These are phyloP conservation scores for Sinodicranocentrus sp. DNA, from an alignment of 2,888 invertebrate genomes.

Conservation along the genomic window DNA sequence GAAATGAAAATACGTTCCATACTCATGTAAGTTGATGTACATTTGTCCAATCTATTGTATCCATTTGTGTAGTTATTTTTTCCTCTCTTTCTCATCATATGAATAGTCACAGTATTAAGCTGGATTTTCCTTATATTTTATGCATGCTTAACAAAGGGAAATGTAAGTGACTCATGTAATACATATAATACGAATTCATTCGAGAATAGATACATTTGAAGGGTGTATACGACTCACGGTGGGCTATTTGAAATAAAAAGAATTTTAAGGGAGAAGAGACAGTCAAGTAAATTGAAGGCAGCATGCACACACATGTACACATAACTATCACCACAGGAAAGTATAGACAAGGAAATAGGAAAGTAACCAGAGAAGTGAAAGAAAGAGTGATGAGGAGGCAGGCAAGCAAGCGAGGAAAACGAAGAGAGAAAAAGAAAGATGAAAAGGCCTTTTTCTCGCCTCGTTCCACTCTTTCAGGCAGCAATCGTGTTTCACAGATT, in stretches of 20 bases:
- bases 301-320: constrained; percentile 16
- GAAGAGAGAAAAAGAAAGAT: constrained; percentile 58
- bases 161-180: too few species aligned
- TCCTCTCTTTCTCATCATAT: too few species aligned
- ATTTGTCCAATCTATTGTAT: too few species aligned
- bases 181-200: too few species aligned
- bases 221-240: too few species aligned
- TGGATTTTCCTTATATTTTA: too few species aligned
- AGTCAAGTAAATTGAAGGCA: constrained; percentile 44
- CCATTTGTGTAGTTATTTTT: too few species aligned
- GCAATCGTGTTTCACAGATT: constrained; percentile 74
- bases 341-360: not conserved
- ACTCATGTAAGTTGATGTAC: too few species aligned
- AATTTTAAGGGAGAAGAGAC: constrained; percentile 25
- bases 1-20: too few species aligned
- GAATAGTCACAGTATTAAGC: too few species aligned
- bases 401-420: constrained; percentile 33
- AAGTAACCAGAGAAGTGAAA: constrained; percentile 59
- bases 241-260: constrained; percentile 26
- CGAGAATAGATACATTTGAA: too few species aligned
- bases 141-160: too few species aligned
- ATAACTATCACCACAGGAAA: not conserved
- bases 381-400: constrained; percentile 66
- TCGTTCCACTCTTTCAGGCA: constrained; percentile 70
- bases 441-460: constrained; percentile 71